Base-by-base conservation (phyloP, 1,140 invertebrate genomes). In the Hyles euphorbiae region DNA sequence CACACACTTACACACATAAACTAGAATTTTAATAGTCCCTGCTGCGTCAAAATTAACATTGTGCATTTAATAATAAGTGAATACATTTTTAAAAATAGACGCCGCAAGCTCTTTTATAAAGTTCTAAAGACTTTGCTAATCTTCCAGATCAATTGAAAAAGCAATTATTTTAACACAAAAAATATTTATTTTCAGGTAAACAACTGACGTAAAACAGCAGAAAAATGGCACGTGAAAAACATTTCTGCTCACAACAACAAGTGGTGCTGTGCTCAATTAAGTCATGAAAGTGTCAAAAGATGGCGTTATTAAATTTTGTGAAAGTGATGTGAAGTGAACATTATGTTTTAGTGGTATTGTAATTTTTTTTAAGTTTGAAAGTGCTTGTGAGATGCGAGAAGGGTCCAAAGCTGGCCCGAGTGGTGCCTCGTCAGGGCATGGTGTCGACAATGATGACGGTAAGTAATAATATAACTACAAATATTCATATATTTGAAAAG, bases 351-450 rank as follows among this genome's bases (percentile, higher is more conserved):
- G 66, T 72, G 57, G 43, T 5, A 70, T 44, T 53, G 40, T 57
- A 57, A 43, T 34, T 48, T 8, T n/a, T 33, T 47, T 48, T 47
- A 48, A n/a, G 46, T 47, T 56, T 12, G 9, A 33, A 48, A 76
- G 69, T 74, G 66, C 58, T 66, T 63, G 74, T 80, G 81, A 84
- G 49, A 85, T 85, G 82, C 80, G 82, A 85, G 78, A 85, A 70
- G 76, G 82, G 52, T 74, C 80, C 49, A 81, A 63, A 61, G 70
- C 82, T 49, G 76, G 78, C 68, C 76, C 82, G 58, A 83, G 80
- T 77, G 69, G 78, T 69, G 76, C 77, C 72, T 74, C 76, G 47
- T 61, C 70, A 53, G 76, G 74, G 63, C 78, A 74, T 55, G 69
- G 63, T 54, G 70, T 76, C 58, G 74, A 79, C 6, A 69, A 66